These are phyloP conservation scores for Lontra canadensis DNA, from an alignment of 2,113 vertebrate genomes.

Conservation along the genomic window DNA sequence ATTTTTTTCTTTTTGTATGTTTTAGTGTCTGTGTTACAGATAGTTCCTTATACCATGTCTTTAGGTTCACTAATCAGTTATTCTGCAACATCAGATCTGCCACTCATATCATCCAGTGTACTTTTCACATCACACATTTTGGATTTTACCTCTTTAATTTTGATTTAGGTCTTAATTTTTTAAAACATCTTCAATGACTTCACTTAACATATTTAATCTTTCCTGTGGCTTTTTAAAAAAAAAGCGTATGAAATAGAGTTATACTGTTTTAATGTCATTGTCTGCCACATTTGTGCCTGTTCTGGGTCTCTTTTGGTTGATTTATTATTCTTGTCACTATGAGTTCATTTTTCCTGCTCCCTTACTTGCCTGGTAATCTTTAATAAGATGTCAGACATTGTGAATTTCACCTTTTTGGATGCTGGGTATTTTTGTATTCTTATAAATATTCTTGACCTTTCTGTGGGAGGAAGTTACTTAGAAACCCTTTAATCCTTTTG, in stretches of 20 bases:
- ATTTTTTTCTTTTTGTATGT: background rate
- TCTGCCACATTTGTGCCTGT: background rate
- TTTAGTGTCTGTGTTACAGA: background rate
- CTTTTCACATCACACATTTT: background rate
- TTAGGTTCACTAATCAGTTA: background rate
- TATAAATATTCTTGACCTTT: slow-evolving; percentile 8
- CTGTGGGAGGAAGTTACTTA: background rate
- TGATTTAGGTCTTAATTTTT: background rate
- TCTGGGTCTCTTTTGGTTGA: background rate
- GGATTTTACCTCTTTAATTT: background rate
- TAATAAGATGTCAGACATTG: background rate
- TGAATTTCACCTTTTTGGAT: background rate
- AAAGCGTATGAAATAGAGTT: background rate
- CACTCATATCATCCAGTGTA: background rate
- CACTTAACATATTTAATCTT: background rate
- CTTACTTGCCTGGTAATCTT: background rate
- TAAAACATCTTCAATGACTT: background rate
- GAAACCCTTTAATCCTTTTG: background rate
- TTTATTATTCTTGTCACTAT: background rate
- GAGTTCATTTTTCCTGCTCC: background rate
- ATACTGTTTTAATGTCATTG: background rate
- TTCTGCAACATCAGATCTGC: background rate
- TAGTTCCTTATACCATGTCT: background rate
- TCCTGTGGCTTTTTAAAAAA: background rate
- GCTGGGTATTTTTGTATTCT: background rate